Evolutionary conservation across 2,113 vertebrate genomes (phyloP).

Genomic region (Synodontis membranacea): DNA sequence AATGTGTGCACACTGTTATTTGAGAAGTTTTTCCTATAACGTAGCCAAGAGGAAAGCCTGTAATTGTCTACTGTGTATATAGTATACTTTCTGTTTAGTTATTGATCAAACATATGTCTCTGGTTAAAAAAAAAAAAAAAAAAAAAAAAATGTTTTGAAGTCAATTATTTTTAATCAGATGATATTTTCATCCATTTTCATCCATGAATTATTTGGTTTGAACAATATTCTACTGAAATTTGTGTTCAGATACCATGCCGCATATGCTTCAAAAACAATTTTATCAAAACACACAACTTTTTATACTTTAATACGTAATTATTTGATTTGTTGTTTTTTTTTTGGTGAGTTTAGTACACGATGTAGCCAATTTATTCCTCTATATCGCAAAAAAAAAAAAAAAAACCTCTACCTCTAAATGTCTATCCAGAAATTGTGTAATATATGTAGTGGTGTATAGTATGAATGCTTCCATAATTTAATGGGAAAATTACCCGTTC

Average conservation of each 20-base stretch:
- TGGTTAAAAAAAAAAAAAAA: neutral
- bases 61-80: neutral
- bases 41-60: neutral
- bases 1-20: neutral
- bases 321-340: neutral
- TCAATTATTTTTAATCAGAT: neutral
- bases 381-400: neutral
- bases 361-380: conserved; percentile 15
- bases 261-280: neutral
- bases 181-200: neutral
- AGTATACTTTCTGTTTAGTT: neutral
- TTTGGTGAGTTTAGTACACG: neutral
- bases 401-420: conserved; percentile 20
- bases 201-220: conserved; percentile 10
- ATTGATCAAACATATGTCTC: neutral
- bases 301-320: neutral
- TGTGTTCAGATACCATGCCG: neutral
- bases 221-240: conserved; percentile 20
- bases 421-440: conserved; percentile 17
- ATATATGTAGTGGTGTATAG: neutral
- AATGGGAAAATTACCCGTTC: neutral
- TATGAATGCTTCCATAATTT: conserved; percentile 10
- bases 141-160: neutral
- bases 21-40: neutral
- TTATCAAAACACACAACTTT: neutral